Conservation (phyloP, 1,140 invertebrate species). For the Holcopasites calliopsidis region DNA sequence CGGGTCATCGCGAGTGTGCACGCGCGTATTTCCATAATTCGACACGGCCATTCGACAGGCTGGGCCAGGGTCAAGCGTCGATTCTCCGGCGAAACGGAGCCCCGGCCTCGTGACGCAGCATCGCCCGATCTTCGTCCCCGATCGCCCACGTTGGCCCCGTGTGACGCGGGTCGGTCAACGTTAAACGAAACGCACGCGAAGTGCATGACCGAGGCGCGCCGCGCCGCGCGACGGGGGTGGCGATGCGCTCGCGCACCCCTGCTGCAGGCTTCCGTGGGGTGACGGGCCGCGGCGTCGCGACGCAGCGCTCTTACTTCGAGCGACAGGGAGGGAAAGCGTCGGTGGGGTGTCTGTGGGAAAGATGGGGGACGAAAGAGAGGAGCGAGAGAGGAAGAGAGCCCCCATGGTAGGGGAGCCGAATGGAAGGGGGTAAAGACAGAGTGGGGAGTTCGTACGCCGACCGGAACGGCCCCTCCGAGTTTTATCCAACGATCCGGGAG, state of each 20-base stretch:
- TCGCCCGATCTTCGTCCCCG: constrained; percentile 51
- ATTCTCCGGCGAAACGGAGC: neutral
- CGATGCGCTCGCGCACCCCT: neutral
- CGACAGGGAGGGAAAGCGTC: constrained; percentile 12
- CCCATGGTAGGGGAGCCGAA: neutral
- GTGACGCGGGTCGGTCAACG: constrained; percentile 47
- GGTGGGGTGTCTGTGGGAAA: constrained; percentile 18
- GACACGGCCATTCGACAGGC: neutral
- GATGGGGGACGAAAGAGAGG: constrained; percentile 22
- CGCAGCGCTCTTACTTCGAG: constrained; percentile 43
- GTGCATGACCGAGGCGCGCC: constrained; percentile 41
- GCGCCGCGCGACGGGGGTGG: constrained; percentile 15
- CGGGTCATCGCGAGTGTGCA: neutral
- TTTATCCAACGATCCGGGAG: constrained; percentile 78
- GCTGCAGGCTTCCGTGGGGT: neutral
- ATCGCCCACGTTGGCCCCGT: constrained; percentile 36
- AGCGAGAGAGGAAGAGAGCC: constrained; percentile 15
- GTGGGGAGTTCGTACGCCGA: constrained; percentile 75
- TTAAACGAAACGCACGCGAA: constrained; percentile 41
- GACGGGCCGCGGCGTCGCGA: constrained; percentile 37
- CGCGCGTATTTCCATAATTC: constrained; percentile 21
- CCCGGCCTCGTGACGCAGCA: constrained; percentile 12
- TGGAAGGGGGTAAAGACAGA: constrained; percentile 48
- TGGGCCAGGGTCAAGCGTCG: constrained; percentile 19
- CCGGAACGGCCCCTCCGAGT: constrained; percentile 75